These are phyloP conservation scores for Trichonephila inaurata DNA, from an alignment of 1,140 invertebrate genomes.

Conservation along the genomic window DNA sequence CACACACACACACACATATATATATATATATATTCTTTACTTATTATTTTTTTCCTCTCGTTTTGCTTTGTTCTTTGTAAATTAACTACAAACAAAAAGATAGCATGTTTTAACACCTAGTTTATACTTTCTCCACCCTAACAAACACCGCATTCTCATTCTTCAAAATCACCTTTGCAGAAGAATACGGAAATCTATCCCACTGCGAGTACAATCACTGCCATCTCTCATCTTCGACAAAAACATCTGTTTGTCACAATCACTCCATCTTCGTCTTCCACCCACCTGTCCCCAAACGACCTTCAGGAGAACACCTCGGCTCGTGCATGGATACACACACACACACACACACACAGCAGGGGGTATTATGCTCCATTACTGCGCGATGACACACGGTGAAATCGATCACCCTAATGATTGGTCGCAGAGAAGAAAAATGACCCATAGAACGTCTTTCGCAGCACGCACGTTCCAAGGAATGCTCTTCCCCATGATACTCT, in stretches of 20 bases:
- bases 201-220: not conserved
- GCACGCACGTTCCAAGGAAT: not conserved
- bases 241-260: conserved; percentile 26
- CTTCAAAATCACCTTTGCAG: not conserved
- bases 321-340: not conserved
- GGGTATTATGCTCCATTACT: not conserved
- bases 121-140: not conserved
- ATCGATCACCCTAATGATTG: not conserved
- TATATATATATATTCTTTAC: too few relatives aligned
- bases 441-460: not conserved
- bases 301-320: not conserved
- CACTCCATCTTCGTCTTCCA: not conserved
- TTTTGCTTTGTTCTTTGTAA: too few relatives aligned
- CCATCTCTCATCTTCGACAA: not conserved
- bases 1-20: too few relatives aligned
- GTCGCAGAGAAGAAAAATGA: not conserved
- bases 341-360: not conserved
- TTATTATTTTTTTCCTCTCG: too few relatives aligned
- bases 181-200: not conserved
- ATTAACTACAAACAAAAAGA: not conserved
- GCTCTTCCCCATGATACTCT: not conserved
- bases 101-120: not conserved
- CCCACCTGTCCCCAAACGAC: not conserved
- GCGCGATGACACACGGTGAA: not conserved
- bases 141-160: not conserved